Evolutionary conservation across 2,797 vertebrate genomes (phyloP).

Genomic region (Clarias pachynema): DNA sequence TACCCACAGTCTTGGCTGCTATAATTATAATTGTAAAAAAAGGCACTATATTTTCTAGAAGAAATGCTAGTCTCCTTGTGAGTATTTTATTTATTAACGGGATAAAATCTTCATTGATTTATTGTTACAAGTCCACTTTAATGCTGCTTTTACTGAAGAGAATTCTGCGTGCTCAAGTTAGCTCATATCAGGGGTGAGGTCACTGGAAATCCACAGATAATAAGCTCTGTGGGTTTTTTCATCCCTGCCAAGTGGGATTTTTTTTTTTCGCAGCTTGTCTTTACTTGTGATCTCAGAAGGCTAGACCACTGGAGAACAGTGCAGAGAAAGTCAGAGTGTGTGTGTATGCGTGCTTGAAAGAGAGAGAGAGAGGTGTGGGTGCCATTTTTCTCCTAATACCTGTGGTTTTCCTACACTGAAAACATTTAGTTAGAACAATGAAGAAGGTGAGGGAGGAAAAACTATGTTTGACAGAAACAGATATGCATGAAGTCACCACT

Average conservation of each 20-base stretch:
- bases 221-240: conserved; percentile 28
- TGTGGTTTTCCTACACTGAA: conserved; percentile 43
- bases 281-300: conserved; percentile 22
- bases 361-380: conserved; percentile 13
- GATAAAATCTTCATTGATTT: conserved; percentile 23
- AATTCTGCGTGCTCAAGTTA: conserved; percentile 1
- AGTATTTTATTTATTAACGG: neutral
- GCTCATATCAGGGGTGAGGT: conserved; percentile 31
- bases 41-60: neutral
- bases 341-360: neutral
- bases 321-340: conserved; percentile 4
- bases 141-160: conserved; percentile 4
- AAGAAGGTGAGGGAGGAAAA: conserved; percentile 3
- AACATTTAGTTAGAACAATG: conserved; percentile 44
- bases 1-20: conserved; percentile 9
- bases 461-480: conserved; percentile 41
- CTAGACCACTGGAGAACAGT: conserved; percentile 20
- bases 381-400: conserved; percentile 1
- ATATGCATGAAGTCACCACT: conserved; percentile 48
- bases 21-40: neutral
- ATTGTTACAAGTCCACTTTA: conserved; percentile 4
- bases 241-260: conserved; percentile 35
- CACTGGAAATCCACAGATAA: conserved; percentile 44
- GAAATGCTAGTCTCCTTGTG: conserved; percentile 12
- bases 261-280: conserved; percentile 39